Evolutionary conservation across 2,888 invertebrate genomes (phyloP), one percentile per base, ranked within the genome.

Genomic region (Teleiodes luculella): DNA sequence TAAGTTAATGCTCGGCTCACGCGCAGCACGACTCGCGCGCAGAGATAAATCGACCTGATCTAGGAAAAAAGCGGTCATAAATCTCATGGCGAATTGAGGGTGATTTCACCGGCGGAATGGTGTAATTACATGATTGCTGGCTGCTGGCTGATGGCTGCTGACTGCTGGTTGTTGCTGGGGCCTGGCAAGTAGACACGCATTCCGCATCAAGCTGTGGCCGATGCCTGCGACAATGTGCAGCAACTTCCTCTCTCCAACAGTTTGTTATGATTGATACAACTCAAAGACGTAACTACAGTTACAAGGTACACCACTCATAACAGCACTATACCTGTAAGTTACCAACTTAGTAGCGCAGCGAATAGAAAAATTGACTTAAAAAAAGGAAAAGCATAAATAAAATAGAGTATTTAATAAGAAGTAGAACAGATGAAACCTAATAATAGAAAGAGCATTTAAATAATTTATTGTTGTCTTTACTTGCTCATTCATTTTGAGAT

Each of bases 71-170:
- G 58, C 66, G 37, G 57, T 66, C 65, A 74, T 77, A 75, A 76
- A 74, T 78, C 74, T 74, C 66, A 67, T 71, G 69, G 75, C 68
- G 71, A 68, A 78, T 70, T 71, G 71, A 66, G 68, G 67, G 66
- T 70, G 74, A 73, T 75, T 75, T 75, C 72, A 71, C 70, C 66
- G 64, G 57, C 58, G 73, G 76, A 76, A 76, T 77, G 69, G 75
- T 76, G 78, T 77, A 78, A 78, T 78, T 78, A 70, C 74, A 71
- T 74, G 75, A 78, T 76, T 74, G 75, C 68, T 55, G 54, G 57
- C 62, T 36, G 41, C 18, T 11, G 16, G 14, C 10, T 11, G 50
- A 13, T 14, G 52, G 56, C 53, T 57, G 51, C 56, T 50, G 60
- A 51, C 55, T 52, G 52, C 54, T 13, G 36, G 35, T 13, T 7